phyloP scores from a whole-genome alignment of 2,797 vertebrate species.

The Sebastes melanostomus region DNA sequence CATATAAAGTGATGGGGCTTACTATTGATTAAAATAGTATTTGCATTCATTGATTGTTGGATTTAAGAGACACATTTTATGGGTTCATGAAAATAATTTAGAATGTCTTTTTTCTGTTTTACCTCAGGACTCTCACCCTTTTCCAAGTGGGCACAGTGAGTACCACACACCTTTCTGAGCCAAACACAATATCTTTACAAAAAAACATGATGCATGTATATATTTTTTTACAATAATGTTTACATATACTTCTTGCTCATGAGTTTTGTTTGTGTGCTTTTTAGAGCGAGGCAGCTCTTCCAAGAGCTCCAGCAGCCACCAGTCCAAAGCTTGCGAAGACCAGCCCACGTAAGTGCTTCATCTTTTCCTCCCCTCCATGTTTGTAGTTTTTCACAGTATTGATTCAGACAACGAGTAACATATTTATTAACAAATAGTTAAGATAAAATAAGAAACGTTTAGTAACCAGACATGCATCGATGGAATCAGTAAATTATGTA shows the following conservation, averaged over 20 bases:
- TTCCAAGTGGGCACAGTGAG: slow-evolving; percentile 94
- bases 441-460: no score
- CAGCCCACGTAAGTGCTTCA: slow-evolving; percentile 78
- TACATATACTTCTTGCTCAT: background rate
- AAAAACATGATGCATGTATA: background rate
- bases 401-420: background rate
- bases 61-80: background rate
- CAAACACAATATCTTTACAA: no score
- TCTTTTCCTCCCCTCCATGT: background rate
- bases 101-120: background rate
- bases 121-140: slow-evolving; percentile 89
- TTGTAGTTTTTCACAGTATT: background rate
- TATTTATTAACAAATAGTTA: background rate
- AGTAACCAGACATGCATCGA: background rate
- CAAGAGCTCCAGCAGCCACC: slow-evolving; percentile 91
- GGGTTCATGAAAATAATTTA: background rate
- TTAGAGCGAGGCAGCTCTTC: slow-evolving; percentile 92
- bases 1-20: background rate
- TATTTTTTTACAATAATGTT: background rate
- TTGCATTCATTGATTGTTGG: background rate
- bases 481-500: background rate
- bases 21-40: background rate
- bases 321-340: slow-evolving; percentile 87
- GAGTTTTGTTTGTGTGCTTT: background rate
- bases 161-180: slow-evolving; percentile 33